These are phyloP conservation scores for Rugalucina vietnamica DNA, from an alignment of 2,888 invertebrate species.

Conservation along the genomic window DNA sequence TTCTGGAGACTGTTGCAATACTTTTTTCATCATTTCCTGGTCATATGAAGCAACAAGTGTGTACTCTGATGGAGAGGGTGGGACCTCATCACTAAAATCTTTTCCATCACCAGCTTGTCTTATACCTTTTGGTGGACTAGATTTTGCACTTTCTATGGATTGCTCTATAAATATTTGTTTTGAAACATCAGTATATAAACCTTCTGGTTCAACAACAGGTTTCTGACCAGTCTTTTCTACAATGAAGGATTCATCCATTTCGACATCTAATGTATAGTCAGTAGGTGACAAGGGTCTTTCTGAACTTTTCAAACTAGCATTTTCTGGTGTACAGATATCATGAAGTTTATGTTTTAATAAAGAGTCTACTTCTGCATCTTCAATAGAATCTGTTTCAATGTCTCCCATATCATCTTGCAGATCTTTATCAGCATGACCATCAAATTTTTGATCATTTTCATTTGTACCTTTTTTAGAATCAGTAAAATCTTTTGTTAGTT, in stretches of 20 bases:
- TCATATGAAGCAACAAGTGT: conserved; percentile 80
- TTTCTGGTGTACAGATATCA: conserved; percentile 40
- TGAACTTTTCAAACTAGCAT: conserved; percentile 58
- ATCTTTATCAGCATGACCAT: background rate
- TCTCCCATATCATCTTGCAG: conserved; percentile 41
- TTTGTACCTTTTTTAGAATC: background rate
- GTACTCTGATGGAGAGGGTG: conserved; percentile 82
- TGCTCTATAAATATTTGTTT: conserved; percentile 82
- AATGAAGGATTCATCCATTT: conserved; percentile 71
- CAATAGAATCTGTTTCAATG: conserved; percentile 52
- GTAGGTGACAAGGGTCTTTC: conserved; percentile 78
- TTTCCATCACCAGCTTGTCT: conserved; percentile 53
- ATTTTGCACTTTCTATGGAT: conserved; percentile 64
- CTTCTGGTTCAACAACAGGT: conserved; percentile 69
- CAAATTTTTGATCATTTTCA: background rate
- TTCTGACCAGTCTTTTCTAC: conserved; percentile 45
- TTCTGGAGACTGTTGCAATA: conserved; percentile 60
- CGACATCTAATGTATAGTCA: conserved; percentile 76
- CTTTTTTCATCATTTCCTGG: conserved; percentile 74
- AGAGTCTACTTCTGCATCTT: conserved; percentile 51
- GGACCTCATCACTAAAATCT: conserved; percentile 70
- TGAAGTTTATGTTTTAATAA: conserved; percentile 22
- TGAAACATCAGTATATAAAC: conserved; percentile 77
- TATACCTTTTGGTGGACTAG: conserved; percentile 21
- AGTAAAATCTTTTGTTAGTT: background rate